These are phyloP conservation scores for Drosophila borealis DNA, from an alignment of 2,888 invertebrate species.

Conservation along the genomic window DNA sequence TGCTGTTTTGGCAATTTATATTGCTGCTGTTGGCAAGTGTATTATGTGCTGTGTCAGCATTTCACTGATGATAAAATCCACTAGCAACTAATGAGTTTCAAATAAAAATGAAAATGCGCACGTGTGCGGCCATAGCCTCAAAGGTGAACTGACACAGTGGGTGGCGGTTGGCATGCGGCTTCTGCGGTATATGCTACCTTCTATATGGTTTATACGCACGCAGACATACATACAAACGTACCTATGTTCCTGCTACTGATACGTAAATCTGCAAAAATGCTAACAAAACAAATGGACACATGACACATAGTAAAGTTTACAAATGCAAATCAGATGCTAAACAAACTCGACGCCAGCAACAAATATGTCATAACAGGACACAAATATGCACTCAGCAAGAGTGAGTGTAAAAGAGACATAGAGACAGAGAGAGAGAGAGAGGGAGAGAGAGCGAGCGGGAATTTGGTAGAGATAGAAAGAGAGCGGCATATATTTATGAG, in stretches of 20 bases:
- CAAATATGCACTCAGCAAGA: conserved; percentile 56
- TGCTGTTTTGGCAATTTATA: conserved; percentile 29
- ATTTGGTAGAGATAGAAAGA: not conserved
- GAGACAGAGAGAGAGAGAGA: not conserved
- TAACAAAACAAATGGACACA: conserved; percentile 65
- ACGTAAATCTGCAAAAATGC: conserved; percentile 70
- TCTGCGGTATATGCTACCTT: conserved; percentile 16
- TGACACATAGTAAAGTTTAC: conserved; percentile 74
- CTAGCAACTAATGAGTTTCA: conserved; percentile 72
- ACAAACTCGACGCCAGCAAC: conserved; percentile 76
- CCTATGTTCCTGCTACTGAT: conserved; percentile 50
- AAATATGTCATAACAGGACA: conserved; percentile 75
- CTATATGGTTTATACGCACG: conserved; percentile 14
- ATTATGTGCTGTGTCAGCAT: conserved; percentile 70
- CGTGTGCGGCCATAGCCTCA: conserved; percentile 42
- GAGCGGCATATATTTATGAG: conserved; percentile 68
- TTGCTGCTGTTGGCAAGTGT: conserved; percentile 35
- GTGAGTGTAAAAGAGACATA: conserved; percentile 11
- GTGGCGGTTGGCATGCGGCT: conserved; percentile 12
- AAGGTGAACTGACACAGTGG: conserved; percentile 29
- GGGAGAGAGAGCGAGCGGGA: not conserved
- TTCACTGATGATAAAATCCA: conserved; percentile 61
- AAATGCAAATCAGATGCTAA: conserved; percentile 79
- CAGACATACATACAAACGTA: no score
- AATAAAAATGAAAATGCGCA: conserved; percentile 54